These are phyloP conservation scores for Barypeithes pellucidus DNA, from an alignment of 2,888 invertebrate genomes.

Conservation along the genomic window DNA sequence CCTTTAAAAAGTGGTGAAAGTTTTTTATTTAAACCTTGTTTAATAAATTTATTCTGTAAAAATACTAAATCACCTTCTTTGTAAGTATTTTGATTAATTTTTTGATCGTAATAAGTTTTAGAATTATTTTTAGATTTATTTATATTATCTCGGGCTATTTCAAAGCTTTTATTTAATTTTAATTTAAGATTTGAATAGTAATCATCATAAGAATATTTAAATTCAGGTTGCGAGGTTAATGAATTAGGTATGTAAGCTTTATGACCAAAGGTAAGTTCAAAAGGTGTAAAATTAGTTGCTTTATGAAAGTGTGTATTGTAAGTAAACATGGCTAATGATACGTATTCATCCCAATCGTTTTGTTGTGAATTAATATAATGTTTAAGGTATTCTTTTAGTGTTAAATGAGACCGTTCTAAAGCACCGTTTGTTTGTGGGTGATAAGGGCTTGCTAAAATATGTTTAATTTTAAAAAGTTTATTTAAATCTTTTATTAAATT, in stretches of 20 bases:
- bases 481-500: too few relatives aligned
- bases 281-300: slow-evolving; percentile 62
- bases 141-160: slow-evolving; percentile 53
- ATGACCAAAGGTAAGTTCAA: slow-evolving; percentile 63
- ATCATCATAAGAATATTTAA: slow-evolving; percentile 58
- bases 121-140: slow-evolving; percentile 16
- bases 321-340: slow-evolving; percentile 40
- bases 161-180: slow-evolving; percentile 56
- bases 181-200: slow-evolving; percentile 55
- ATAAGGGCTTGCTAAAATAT: too few relatives aligned
- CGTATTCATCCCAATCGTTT: slow-evolving; percentile 28
- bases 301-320: slow-evolving; percentile 39
- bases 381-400: too few relatives aligned
- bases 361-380: too few relatives aligned
- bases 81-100: not conserved
- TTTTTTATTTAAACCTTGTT: slow-evolving; percentile 24
- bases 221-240: slow-evolving; percentile 53
- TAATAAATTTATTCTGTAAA: slow-evolving; percentile 12
- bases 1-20: slow-evolving; percentile 11
- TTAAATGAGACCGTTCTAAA: too few relatives aligned
- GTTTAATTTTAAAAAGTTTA: too few relatives aligned
- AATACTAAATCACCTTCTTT: slow-evolving; percentile 21
- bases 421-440: too few relatives aligned
- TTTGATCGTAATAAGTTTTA: slow-evolving; percentile 26
- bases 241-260: slow-evolving; percentile 62